Evolutionary conservation across 2,888 invertebrate genomes (phyloP), one percentile per base, ranked within the genome.

Genomic region (Andrena hattorfiana): DNA sequence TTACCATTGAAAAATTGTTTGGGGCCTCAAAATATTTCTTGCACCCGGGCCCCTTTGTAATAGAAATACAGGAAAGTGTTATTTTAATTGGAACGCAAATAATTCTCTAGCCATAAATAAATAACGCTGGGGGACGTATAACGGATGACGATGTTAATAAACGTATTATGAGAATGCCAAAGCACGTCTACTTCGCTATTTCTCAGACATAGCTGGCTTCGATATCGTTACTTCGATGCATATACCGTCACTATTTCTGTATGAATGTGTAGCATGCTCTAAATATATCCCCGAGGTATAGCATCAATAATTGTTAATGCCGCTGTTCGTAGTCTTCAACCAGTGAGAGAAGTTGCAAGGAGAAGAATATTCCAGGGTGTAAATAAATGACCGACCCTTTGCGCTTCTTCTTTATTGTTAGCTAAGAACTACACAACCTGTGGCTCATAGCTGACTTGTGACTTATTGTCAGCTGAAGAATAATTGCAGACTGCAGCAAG

Each of bases 241-340:
- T 16, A 42, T 42, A 70, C 28, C 10, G 30, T 10, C 28, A 60
- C 60, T 62, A 32, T n/a, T 62, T 28, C 30, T 16, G 60, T 60
- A 30, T 32, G 10, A 7, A 20, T 62, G n/a, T 16, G 5, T 28
- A 26, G n/a, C n/a, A 6, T 26, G 20, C 8, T 42, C n/a, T 28
- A 59, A n/a, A 42, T n/a, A 35, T 23, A 42, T 26, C 35, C 13
- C n/a, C 32, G 32, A 35, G 20, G n/a, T 62, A 62, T 32, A 28
- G 62, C 62, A 35, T 62, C 23, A 56, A 42, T 42, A 42, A 23
- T 56, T 56, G 56, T 10, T 56, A 26, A 56, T 56, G 23, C 23
- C 23, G 56, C 20, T 23, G 10, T 23, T 56, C 10, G 56, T 56
- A 13, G 23, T 26, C 56, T 23, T 23, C 20, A 51, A 8, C 20